These are phyloP conservation scores for Antechinus flavipes DNA, from an alignment of 2,113 vertebrate species.

Conservation along the genomic window DNA sequence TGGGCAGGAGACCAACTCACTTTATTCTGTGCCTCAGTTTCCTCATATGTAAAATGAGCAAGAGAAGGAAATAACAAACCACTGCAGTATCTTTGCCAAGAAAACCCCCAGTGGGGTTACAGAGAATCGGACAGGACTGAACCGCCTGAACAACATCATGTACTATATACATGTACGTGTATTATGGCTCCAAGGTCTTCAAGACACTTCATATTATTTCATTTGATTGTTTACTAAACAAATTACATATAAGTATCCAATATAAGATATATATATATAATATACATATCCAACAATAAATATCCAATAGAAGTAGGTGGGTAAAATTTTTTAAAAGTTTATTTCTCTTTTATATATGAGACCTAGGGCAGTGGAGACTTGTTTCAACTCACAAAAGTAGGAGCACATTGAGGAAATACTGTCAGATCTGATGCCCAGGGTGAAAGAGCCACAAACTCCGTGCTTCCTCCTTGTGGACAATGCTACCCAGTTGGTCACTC, in stretches of 20 bases:
- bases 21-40: neutral
- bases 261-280: neutral
- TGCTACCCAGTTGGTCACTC: neutral
- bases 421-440: neutral
- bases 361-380: neutral
- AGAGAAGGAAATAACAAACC: neutral
- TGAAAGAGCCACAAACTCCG: neutral
- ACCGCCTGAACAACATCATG: neutral
- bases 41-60: neutral
- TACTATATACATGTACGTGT: no score
- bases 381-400: neutral
- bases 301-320: neutral
- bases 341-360: neutral
- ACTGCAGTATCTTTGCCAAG: neutral
- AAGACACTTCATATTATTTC: neutral
- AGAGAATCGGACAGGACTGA: neutral
- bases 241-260: neutral
- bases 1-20: no score
- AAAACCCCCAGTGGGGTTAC: neutral
- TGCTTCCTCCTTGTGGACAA: neutral
- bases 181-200: neutral
- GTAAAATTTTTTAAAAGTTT: neutral
- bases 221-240: neutral
- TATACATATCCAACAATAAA: neutral
- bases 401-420: neutral